Evolutionary conservation across 2,888 invertebrate genomes (phyloP), one percentile per base, ranked within the genome.

Genomic region (Amblyjoppa proteus): DNA sequence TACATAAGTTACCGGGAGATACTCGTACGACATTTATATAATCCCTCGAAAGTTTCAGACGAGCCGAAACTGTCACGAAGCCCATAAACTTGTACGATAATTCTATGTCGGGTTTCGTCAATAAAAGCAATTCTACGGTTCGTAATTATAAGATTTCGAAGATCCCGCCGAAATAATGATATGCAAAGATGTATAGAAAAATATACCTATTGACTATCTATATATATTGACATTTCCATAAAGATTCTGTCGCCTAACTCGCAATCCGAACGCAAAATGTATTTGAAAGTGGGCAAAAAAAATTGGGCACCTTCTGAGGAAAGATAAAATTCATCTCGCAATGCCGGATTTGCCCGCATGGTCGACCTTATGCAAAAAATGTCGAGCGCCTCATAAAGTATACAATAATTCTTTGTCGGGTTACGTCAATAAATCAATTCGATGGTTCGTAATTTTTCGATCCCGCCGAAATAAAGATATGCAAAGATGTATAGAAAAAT

Each of bases 1-100:
- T 61, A 74, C n/a, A 49, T 74, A 61, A 61, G 49, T 16, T 25
- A 61, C 28, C 4, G 16, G 7, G 28, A 25, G 34, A 3, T 0
- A 34, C 56, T 56, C 56, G 13, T 51, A 34, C 28, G 66, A 73
- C 38, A 71, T 11, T 73, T 76, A 83, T 79, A 79, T 83, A 83
- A 83, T 64, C 31, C 41, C 73, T 70, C 64, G 64, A 83, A 78
- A 78, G 83, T 73, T 45, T 64, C 38, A 38, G 25, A 49, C 41
- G 11, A 49, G 38, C 71, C n/a, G 31, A 75, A 61, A 74, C 58
- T 25, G 45, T 61, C 58, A 16, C 58, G 58, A 45, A 74, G 25
- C 41, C 1, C 38, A 45, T 25, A 31, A 41, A 58, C 38, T 11
- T 11, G n/a, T 38, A 68, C 41, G 25, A 41, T 41, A 68, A 25